Evolutionary conservation across 2,888 invertebrate species (phyloP).

Genomic region (Chymomyza fuscimana): DNA sequence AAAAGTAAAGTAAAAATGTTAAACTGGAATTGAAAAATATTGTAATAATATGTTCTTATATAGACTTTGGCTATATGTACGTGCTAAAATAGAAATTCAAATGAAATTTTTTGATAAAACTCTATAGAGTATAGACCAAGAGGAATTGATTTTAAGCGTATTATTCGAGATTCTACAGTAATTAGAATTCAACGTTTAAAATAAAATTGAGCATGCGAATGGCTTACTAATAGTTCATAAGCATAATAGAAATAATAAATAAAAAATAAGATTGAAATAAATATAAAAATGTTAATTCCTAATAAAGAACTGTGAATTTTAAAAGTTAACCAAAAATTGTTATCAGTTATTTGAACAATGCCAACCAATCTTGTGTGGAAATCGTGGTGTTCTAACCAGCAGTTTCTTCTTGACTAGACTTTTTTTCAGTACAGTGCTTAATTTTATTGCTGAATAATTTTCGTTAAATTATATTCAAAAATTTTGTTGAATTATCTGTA

Average conservation of each 20-base stretch:
- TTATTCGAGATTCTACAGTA: not conserved
- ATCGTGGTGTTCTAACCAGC: too few relatives aligned
- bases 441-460: too few relatives aligned
- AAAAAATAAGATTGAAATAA: not conserved
- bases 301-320: not conserved
- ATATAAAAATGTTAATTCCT: constrained; percentile 1
- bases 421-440: too few relatives aligned
- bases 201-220: constrained; percentile 11
- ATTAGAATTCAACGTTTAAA: constrained; percentile 6
- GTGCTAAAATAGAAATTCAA: not conserved
- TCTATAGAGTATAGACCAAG: constrained; percentile 4
- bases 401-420: too few relatives aligned
- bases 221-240: not conserved
- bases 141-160: not conserved
- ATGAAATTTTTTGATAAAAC: constrained; percentile 14
- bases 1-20: not conserved
- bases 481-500: too few relatives aligned
- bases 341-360: not conserved
- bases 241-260: not conserved
- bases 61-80: too few relatives aligned
- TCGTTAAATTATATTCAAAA: too few relatives aligned
- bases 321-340: not conserved
- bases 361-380: too few relatives aligned
- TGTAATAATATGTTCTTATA: too few relatives aligned
- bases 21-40: not conserved